Evolutionary conservation across 2,797 vertebrate species (phyloP).

Genomic region (Nasua narica): DNA sequence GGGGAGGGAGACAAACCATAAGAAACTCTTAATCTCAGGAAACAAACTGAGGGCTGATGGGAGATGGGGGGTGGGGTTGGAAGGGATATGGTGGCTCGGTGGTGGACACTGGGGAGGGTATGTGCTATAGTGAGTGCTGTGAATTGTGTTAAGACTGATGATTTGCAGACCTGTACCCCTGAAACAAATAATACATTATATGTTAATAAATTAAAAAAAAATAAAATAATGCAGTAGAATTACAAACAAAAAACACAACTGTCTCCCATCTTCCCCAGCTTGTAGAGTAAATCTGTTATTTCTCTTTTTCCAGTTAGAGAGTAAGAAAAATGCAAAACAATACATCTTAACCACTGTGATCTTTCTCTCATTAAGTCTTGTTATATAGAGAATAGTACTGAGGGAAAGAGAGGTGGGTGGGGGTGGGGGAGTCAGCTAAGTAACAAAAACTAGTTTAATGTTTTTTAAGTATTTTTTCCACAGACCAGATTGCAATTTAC

Average conservation of each 20-base stretch:
- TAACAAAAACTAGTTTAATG: conserved; percentile 49
- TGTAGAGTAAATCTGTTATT: background rate
- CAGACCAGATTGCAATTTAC: conserved; percentile 69
- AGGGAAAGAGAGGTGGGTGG: background rate
- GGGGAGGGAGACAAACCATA: no score
- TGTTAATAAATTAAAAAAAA: no score
- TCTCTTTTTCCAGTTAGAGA: background rate
- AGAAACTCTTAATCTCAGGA: no score
- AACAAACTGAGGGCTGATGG: no score
- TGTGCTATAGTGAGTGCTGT: no score
- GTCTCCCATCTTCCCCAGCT: background rate
- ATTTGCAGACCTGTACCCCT: no score
- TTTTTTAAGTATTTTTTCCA: conserved; percentile 49
- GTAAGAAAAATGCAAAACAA: background rate
- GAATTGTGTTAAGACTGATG: no score
- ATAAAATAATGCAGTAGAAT: conserved; percentile 25
- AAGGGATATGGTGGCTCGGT: no score
- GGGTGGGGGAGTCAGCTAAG: background rate
- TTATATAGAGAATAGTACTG: background rate
- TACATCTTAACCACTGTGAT: background rate
- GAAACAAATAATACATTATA: no score
- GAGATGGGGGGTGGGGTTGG: no score
- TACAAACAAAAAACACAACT: background rate
- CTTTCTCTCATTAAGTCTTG: conserved; percentile 21
- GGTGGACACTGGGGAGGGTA: no score